Base-by-base conservation (phyloP, 2,797 vertebrate species). In the Rhinogobio ventralis region DNA sequence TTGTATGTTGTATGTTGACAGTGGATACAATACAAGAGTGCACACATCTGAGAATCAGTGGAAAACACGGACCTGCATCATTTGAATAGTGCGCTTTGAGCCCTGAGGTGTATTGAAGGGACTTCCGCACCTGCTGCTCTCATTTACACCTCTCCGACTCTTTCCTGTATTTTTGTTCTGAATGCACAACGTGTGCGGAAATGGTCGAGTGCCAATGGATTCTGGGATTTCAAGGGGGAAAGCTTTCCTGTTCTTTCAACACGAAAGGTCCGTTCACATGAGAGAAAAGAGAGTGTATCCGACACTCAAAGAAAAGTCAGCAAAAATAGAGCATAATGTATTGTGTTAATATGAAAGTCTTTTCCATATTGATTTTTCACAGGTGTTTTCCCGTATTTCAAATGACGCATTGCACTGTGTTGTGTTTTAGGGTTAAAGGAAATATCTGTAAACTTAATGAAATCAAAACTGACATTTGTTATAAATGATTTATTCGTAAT, bases 171-270 rank as follows among this genome's bases (percentile, higher is more conserved):
- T 85, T 79, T 36, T 79, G 55, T 42, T 78, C 83, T 79, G 25
- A 79, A 76, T 53, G 72, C 66, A 53, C 33, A 25, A 39, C 7
- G 39, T 15, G 36, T 46, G 66, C 36, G 28, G 85, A 83, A 84
- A 80, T 30, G 75, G 69, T 67, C 9, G 20, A 68, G 68, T 83
- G 74, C 5, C 19, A n/a, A 73, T 19, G 23, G 81, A 86, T 62
- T 33, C 14, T 2, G 62, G 71, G 86, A 75, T 80, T 79, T 87
- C 30, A 36, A 76, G 23, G 36, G 51, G 51, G 28, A 78, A 84
- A 68, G 69, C 85, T 83, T 83, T 86, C 85, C 72, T 82, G 72
- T 75, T 57, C 75, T 74, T 73, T 83, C 76, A 84, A 75, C 81
- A 80, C 17, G 7, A 62, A n/a, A 62, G 69, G 19, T 83, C 60